These are phyloP conservation scores for Danio jaintianensis DNA, from an alignment of 2,797 vertebrate genomes.

Conservation along the genomic window DNA sequence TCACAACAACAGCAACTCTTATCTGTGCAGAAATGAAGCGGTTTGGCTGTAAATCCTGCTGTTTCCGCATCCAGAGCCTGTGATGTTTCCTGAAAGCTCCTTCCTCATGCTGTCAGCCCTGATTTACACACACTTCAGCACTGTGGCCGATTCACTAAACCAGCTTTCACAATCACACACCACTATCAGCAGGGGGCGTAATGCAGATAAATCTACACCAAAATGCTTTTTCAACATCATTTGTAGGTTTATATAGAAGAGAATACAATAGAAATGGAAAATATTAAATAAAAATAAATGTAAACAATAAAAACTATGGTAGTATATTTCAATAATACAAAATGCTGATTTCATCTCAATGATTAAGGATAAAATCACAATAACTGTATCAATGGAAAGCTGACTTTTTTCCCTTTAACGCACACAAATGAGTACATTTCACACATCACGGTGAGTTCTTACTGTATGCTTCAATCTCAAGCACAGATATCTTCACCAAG, in stretches of 20 bases:
- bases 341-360: background rate
- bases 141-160: slow-evolving; percentile 28
- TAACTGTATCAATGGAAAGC: background rate
- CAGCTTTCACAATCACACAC: slow-evolving; percentile 65
- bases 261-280: too few species aligned
- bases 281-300: too few species aligned
- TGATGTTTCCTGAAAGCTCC: slow-evolving; percentile 62
- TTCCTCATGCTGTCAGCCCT: slow-evolving; percentile 52
- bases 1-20: slow-evolving; percentile 14
- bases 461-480: background rate
- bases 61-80: slow-evolving; percentile 65
- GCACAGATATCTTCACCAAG: background rate
- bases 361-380: background rate
- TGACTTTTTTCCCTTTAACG: background rate
- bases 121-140: slow-evolving; percentile 66
- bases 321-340: too few species aligned
- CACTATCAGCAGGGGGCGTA: slow-evolving; percentile 61
- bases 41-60: slow-evolving; percentile 67
- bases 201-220: background rate
- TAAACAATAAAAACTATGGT: too few species aligned
- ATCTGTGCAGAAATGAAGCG: background rate
- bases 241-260: too few species aligned
- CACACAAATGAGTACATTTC: background rate
- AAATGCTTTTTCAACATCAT: too few species aligned
- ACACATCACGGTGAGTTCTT: background rate